These are phyloP conservation scores for Beaufortia kweichowensis DNA, from an alignment of 2,113 vertebrate species.

Conservation along the genomic window DNA sequence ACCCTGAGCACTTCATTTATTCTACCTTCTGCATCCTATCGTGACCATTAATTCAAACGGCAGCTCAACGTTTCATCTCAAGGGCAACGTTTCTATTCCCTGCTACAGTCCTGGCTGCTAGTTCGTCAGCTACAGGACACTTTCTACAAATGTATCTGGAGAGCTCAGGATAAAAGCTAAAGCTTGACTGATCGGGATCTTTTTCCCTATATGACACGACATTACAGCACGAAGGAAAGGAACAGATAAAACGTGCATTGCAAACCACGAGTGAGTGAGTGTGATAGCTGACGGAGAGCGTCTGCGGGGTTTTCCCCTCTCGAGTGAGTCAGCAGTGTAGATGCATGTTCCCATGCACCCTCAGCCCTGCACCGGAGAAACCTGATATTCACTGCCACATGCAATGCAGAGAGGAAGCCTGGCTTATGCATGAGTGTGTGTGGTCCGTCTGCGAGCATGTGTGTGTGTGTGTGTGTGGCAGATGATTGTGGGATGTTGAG, in stretches of 20 bases:
- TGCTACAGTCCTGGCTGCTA: not conserved
- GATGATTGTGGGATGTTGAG: constrained; percentile 58
- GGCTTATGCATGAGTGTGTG: constrained; percentile 46
- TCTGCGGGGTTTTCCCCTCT: constrained; percentile 55
- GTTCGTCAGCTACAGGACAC: not conserved
- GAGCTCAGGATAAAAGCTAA: not conserved
- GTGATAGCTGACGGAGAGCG: constrained; percentile 37
- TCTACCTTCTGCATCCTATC: not conserved
- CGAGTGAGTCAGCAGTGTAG: constrained; percentile 70
- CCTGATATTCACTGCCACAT: constrained; percentile 67
- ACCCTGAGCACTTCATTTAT: constrained; percentile 19
- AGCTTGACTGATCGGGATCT: not conserved
- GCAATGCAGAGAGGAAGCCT: constrained; percentile 60
- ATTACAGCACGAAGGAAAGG: not conserved
- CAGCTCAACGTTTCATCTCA: constrained; percentile 20
- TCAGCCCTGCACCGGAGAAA: constrained; percentile 61
- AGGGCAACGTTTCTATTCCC: not conserved
- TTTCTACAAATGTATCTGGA: not conserved
- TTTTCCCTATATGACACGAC: constrained; percentile 18
- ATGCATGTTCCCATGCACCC: constrained; percentile 66
- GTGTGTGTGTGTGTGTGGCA: constrained; percentile 57
- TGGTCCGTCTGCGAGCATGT: constrained; percentile 54
- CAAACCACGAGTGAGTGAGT: not conserved
- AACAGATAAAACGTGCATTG: constrained; percentile 12
- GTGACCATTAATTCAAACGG: not conserved